Percentiles rank a stretch among this genome's conserved stretches.
Conservation (phyloP, 2,888 invertebrate genomes). For the Apamea epomidion region DNA sequence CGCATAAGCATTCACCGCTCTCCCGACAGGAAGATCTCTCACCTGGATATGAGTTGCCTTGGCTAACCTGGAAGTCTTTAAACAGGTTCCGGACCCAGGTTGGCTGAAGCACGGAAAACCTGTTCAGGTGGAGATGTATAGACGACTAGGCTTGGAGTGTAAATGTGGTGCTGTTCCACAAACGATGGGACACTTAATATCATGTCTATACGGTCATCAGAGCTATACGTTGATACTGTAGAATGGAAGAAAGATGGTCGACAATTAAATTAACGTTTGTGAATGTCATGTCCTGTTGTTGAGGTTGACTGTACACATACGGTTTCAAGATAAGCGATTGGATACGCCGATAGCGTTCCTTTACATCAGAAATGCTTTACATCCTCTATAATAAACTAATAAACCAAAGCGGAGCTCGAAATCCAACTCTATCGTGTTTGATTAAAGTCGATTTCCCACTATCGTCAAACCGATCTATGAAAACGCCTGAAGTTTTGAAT, state of each 20-base stretch:
- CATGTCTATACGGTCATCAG: no score
- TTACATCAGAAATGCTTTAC: slow-evolving; percentile 42
- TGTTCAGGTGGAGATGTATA: neutral
- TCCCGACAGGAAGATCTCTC: no score
- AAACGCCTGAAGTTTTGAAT: neutral
- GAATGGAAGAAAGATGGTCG: no score
- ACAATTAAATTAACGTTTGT: neutral
- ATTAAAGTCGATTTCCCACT: slow-evolving; percentile 2
- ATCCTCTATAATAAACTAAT: slow-evolving; percentile 47
- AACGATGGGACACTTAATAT: neutral
- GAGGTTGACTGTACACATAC: neutral
- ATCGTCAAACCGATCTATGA: neutral
- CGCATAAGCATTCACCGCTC: no score
- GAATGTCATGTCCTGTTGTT: neutral
- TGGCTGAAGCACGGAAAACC: neutral
- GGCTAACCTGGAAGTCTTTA: neutral
- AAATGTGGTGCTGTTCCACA: neutral
- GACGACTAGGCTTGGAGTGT: neutral
- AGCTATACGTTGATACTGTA: neutral
- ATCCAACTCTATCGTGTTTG: neutral
- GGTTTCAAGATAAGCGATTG: slow-evolving; percentile 55
- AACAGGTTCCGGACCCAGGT: neutral
- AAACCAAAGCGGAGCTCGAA: slow-evolving; percentile 34
- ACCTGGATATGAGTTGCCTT: neutral
- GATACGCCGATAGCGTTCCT: slow-evolving; percentile 51